A percentile compares a stretch with the other conserved stretches of the same genome.
Conservation (phyloP, 1,140 invertebrate genomes). For the Lordiphosa mommai region DNA sequence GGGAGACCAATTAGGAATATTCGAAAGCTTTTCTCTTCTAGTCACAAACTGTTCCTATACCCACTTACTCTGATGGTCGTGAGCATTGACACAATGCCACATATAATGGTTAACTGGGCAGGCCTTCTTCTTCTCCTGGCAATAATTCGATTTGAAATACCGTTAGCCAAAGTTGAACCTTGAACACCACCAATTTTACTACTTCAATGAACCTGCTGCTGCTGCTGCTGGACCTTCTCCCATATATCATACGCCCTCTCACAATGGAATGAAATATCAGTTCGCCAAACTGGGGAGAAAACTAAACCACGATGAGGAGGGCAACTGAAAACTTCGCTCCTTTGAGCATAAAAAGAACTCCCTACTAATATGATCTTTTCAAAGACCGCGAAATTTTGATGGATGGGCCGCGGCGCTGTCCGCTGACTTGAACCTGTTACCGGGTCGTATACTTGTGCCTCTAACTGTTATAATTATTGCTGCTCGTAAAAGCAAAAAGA, state of each 20-base stretch:
- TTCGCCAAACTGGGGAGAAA: background rate
- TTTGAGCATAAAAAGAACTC: background rate
- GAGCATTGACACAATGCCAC: slow-evolving; percentile 46
- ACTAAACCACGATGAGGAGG: background rate
- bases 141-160: slow-evolving; percentile 69
- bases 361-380: background rate
- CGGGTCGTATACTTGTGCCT: slow-evolving; percentile 32
- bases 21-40: no score
- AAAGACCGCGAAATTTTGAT: background rate
- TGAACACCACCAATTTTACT: slow-evolving; percentile 18
- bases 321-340: background rate
- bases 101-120: no score
- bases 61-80: slow-evolving; percentile 54
- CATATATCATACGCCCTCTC: slow-evolving; percentile 15
- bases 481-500: slow-evolving; percentile 31
- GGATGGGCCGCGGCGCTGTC: background rate
- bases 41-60: no score
- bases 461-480: slow-evolving; percentile 46
- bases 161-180: slow-evolving; percentile 42
- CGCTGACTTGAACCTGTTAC: slow-evolving; percentile 13
- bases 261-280: slow-evolving; percentile 23
- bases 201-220: slow-evolving; percentile 1
- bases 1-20: no score
- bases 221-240: background rate
- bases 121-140: slow-evolving; percentile 5